Base-by-base conservation (phyloP, 2,113 vertebrate species). In the Syngnathus floridae region DNA sequence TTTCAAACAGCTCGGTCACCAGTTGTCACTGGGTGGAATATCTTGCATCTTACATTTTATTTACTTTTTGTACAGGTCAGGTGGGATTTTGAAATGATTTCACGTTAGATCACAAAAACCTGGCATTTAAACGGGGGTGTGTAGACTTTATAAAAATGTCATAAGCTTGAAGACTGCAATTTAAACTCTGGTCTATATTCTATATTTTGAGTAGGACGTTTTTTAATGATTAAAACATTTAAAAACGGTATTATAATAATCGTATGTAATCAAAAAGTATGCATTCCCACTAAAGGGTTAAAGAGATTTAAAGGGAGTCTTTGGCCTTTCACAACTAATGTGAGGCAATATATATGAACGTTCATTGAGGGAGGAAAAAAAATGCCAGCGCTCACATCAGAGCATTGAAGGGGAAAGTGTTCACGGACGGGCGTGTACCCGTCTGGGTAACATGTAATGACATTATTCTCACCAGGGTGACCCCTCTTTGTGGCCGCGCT, bases 401-500 rank as follows among this genome's bases (percentile, higher is more conserved):
- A 12, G 81, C 76, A 66, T 37, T 72, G 75, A 61, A 75, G 70
- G 64, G 67, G 69, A 66, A 68, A 66, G 82, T 65, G 76, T 87
- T 84, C 78, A 73, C 60, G 55, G 79, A 74, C 64, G 49, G 79
- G 74, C 66, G 35, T 82, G 82, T 76, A 73, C 68, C 80, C 84
- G 82, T 81, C 82, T 86, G 87, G 83, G 77, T 84, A 82, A 87
- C 79, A 79, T 85, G 83, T 85, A 85, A 88, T 90, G 83, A 87
- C 86, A 90, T 91, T 88, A 87, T 87, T 90, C 83, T 88, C 84
- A 87, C 85, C 83, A 85, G 72, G 79, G 83, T 77, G 87, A 87
- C 78, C 86, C 81, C 80, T 85, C 85, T 86, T 87, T 90, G 89
- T 88, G 83, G 78, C 77, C 38, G 1, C 17, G 66, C 86, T 90